Conservation (phyloP, 2,888 invertebrate genomes). For the Drosophila suboccidentalis region DNA sequence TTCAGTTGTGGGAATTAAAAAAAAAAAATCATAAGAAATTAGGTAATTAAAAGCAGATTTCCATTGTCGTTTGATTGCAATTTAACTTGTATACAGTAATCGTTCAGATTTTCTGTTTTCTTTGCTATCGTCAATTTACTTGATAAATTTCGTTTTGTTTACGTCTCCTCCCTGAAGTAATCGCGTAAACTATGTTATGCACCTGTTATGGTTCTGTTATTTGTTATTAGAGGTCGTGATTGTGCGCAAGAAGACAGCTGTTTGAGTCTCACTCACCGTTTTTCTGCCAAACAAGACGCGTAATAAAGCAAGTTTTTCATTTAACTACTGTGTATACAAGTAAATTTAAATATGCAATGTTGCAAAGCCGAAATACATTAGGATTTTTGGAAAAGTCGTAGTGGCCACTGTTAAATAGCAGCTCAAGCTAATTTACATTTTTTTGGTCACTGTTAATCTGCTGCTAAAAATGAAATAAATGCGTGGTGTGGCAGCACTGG, state of each 20-base stretch:
- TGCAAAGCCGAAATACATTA: neutral
- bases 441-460: constrained; percentile 20
- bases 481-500: constrained; percentile 25
- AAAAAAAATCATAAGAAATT: too few species aligned
- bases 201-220: constrained; percentile 1
- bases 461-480: constrained; percentile 31
- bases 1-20: too few species aligned
- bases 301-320: neutral
- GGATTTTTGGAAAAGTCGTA: constrained; percentile 4
- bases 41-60: too few species aligned
- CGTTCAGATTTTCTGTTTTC: neutral
- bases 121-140: too few species aligned
- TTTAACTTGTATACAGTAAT: too few species aligned
- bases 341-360: neutral
- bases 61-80: neutral
- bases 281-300: neutral
- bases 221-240: constrained; percentile 9
- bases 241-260: constrained; percentile 11
- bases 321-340: neutral
- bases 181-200: constrained; percentile 6
- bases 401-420: constrained; percentile 16
- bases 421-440: constrained; percentile 11
- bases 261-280: neutral
- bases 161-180: neutral
- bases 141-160: neutral